These are phyloP conservation scores for Melanostigma gelatinosum DNA, from an alignment of 2,113 vertebrate species.

Conservation along the genomic window DNA sequence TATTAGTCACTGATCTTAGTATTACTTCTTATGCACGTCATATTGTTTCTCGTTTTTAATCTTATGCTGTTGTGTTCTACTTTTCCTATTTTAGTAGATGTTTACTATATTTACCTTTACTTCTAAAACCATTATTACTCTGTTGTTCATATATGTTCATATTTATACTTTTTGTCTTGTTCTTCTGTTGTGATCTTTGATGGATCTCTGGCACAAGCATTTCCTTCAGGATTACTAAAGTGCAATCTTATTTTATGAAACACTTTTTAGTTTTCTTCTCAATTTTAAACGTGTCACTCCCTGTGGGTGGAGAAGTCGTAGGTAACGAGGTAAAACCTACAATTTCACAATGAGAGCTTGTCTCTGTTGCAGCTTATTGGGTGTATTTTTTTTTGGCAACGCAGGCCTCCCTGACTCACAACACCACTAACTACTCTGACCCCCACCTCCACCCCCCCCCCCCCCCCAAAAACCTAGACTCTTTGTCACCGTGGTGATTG, in stretches of 20 bases:
- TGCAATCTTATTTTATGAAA: background rate
- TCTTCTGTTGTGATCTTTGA: background rate
- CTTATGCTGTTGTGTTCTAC: no score
- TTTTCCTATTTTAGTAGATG: no score
- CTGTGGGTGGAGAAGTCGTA: constrained; percentile 19
- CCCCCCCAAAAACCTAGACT: constrained; percentile 81
- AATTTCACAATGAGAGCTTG: background rate
- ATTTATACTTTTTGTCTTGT: background rate
- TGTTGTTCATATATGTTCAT: background rate
- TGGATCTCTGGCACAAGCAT: background rate
- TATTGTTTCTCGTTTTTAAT: no score
- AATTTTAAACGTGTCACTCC: constrained; percentile 5
- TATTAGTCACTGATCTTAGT: no score
- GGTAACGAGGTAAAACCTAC: background rate
- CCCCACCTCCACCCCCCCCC: constrained; percentile 21
- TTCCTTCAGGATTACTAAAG: background rate
- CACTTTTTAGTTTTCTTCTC: background rate
- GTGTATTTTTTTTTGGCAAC: constrained; percentile 2
- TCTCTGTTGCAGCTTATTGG: constrained; percentile 6
- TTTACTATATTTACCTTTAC: background rate
- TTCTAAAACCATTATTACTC: background rate
- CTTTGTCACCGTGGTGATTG: constrained; percentile 91
- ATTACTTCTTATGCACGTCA: no score
- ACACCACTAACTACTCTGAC: constrained; percentile 58
- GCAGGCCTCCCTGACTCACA: constrained; percentile 40